Evolutionary conservation across 2,888 invertebrate species (phyloP).

Genomic region (Dryobota labecula): DNA sequence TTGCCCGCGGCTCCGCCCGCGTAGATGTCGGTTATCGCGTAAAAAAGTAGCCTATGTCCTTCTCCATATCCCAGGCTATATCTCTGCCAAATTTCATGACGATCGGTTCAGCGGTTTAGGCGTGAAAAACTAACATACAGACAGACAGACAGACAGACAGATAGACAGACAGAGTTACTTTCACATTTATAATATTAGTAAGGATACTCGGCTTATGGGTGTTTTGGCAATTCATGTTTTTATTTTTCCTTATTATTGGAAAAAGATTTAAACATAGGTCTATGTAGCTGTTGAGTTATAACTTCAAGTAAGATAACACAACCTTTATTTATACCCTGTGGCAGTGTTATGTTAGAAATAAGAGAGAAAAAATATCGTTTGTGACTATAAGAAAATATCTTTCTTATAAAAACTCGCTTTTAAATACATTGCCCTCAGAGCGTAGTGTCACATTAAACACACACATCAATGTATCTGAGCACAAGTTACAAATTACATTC

Average conservation of each 20-base stretch:
- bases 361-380: too few relatives aligned
- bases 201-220: not conserved
- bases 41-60: too few relatives aligned
- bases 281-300: not conserved
- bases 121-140: too few relatives aligned
- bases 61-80: too few relatives aligned
- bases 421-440: not conserved
- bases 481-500: conserved; percentile 24
- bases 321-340: not conserved
- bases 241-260: not conserved
- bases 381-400: not conserved
- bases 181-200: too few relatives aligned
- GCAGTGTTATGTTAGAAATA: too few relatives aligned
- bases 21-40: too few relatives aligned
- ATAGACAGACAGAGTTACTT: too few relatives aligned
- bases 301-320: not conserved
- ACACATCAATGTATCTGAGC: not conserved
- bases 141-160: too few relatives aligned
- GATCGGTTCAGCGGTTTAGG: too few relatives aligned
- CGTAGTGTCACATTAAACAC: not conserved
- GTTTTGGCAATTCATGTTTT: not conserved
- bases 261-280: not conserved
- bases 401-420: not conserved
- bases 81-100: too few relatives aligned
- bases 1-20: too few relatives aligned